Conservation (phyloP, 2,113 vertebrate genomes). For the Prionailurus viverrinus region DNA sequence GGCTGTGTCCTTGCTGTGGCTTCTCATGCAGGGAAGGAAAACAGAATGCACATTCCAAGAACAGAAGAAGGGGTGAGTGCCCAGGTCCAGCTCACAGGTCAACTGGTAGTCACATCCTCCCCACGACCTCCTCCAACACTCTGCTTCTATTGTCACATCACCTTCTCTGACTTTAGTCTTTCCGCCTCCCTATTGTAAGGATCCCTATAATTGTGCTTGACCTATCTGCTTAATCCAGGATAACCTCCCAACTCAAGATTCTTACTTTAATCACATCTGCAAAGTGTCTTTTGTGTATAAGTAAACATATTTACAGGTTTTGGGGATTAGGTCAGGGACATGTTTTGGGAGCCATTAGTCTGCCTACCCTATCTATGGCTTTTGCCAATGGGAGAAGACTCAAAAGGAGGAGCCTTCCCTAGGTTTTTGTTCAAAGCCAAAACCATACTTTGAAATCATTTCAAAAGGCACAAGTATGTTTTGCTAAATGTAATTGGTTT, state of each 20-base stretch:
- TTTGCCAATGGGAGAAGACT: not conserved
- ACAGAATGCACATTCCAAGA: not conserved
- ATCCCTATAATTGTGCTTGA: not conserved
- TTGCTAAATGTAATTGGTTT: conserved; percentile 77
- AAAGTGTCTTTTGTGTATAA: not conserved
- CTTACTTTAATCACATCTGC: not conserved
- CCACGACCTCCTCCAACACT: not conserved
- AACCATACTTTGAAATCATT: conserved; percentile 53
- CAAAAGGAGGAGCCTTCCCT: not conserved
- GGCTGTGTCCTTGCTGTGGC: not conserved
- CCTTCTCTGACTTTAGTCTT: not conserved
- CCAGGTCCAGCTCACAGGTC: not conserved
- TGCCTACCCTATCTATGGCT: not conserved
- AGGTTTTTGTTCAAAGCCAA: conserved; percentile 48
- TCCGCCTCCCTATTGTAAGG: not conserved
- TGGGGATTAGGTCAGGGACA: not conserved
- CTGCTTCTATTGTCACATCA: not conserved
- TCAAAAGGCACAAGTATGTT: conserved; percentile 65
- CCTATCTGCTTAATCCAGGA: not conserved
- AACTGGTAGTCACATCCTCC: not conserved
- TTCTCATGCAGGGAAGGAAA: not conserved
- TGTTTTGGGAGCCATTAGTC: not conserved
- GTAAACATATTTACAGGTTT: not conserved
- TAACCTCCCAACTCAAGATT: not conserved
- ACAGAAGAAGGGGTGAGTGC: not conserved